Evolutionary conservation across 2,113 vertebrate genomes (phyloP), one percentile per base, ranked within the genome.

Genomic region (Osmerus mordax): DNA sequence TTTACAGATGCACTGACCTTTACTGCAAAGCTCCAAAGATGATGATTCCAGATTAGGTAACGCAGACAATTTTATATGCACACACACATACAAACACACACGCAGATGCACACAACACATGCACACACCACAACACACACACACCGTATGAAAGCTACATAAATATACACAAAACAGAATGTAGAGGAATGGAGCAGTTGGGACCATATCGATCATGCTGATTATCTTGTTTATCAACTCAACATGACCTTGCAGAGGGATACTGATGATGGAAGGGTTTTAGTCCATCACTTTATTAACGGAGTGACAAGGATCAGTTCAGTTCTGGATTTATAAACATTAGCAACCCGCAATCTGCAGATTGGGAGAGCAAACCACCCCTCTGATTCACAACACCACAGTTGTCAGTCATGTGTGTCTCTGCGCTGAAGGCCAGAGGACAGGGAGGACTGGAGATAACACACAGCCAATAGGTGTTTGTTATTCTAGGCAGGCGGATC

Each of bases 11-110:
- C 67, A 51, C 16, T 65, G 56, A 83, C 71, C 69, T 72, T 64
- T 78, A 16, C 66, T 76, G 60, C 23, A 25, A 64, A 72, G 64
- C 65, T 69, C 73, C 52, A 78, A 77, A 32, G 70, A 64, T 64
- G 56, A 73, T 56, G 52, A 78, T 69, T 64, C 65, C 63, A 78
- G 70, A 73, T 78, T 69, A 58, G 60, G 47, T 16, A 62, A 62
- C 14, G 15, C 60, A 29, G 21, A 15, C 1, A 6, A 18, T 56
- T 2, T n/a, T n/a, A 25, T 25, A 62, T 19, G 9, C 3, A 63
- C 2, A 25, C 61, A 63, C 8, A 25, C 61, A 63, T 29, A 15
- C 25, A 25, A 13, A 15, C 21, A 13, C 61, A 29, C 61, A 62
- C 21, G 12, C 19, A 63, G n/a, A 32, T 13, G 14, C 61, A 63